phyloP scores from a whole-genome alignment of 2,113 vertebrate genomes.

The Sylvilagus bachmani region DNA sequence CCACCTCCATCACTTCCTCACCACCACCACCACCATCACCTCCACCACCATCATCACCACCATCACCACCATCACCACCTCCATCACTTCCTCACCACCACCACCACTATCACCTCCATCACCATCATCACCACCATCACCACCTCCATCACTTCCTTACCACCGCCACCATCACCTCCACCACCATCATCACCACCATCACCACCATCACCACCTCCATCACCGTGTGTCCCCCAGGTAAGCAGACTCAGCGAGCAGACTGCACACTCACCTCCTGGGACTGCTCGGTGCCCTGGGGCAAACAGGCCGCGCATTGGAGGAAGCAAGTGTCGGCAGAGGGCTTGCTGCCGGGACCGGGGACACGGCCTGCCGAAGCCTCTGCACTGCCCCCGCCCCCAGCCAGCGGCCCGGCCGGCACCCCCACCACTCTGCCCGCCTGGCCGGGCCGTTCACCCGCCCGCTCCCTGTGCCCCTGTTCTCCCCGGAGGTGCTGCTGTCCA shows the following conservation, averaged over 20 bases:
- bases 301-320: background rate
- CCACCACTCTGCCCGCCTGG: background rate
- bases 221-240: too few species aligned
- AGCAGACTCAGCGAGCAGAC: too few species aligned
- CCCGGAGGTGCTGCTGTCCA: slow-evolving; percentile 87
- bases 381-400: rapidly evolving
- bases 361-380: background rate
- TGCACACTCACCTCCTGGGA: background rate
- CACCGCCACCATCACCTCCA: too few species aligned
- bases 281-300: background rate
- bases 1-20: background rate
- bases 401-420: background rate
- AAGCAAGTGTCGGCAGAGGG: background rate
- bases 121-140: background rate
- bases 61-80: background rate
- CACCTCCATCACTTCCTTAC: too few species aligned
- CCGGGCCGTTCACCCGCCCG: too few species aligned
- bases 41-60: background rate
- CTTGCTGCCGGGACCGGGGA: background rate
- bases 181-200: background rate
- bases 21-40: too few species aligned
- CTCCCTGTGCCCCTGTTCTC: background rate
- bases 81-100: background rate
- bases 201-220: too few species aligned
- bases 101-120: background rate